Evolutionary conservation across 2,797 vertebrate species (phyloP).

Genomic region (Leptoclinus maculatus): DNA sequence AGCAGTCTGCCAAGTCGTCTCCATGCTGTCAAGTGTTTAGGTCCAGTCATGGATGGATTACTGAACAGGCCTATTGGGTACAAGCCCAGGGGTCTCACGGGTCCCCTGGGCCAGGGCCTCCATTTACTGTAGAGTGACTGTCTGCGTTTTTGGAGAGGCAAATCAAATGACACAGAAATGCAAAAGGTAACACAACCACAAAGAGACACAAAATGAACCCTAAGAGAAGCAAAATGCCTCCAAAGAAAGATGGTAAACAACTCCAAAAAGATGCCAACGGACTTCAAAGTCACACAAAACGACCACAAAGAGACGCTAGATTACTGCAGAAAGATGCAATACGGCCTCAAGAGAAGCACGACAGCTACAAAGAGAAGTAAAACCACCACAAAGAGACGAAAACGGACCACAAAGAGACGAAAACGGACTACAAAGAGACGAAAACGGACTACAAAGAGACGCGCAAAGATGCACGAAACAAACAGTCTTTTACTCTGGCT

Average conservation of each 20-base stretch:
- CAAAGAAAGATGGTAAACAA: neutral
- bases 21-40: conserved; percentile 37
- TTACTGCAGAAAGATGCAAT: too few species aligned
- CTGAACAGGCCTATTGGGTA: conserved; percentile 6
- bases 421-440: neutral
- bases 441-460: neutral
- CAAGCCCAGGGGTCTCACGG: neutral
- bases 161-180: neutral
- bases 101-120: neutral
- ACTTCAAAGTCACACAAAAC: neutral
- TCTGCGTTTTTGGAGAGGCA: neutral
- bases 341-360: too few species aligned
- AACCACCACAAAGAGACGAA: neutral
- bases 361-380: accelerated
- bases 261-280: neutral
- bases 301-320: neutral
- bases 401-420: neutral
- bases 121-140: neutral
- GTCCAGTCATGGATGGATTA: conserved; percentile 32
- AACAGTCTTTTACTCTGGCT: neutral
- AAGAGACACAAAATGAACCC: neutral
- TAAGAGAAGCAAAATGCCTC: neutral
- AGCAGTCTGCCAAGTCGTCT: conserved; percentile 39
- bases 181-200: neutral
- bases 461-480: neutral